Evolutionary conservation across 2,113 vertebrate species (phyloP).

Genomic region (Psophia crepitans): DNA sequence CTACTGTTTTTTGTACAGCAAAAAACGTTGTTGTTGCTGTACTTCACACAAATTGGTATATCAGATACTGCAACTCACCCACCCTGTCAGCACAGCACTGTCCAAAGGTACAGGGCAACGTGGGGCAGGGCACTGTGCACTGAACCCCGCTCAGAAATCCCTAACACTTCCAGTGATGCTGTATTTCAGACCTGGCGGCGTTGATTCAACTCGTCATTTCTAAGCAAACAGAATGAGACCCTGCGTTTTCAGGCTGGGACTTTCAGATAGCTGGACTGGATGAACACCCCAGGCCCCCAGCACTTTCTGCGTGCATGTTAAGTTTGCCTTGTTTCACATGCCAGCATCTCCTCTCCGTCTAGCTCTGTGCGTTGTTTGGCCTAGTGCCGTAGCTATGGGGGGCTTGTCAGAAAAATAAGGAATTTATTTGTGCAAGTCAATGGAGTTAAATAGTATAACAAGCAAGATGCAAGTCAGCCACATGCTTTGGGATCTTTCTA

Average conservation of each 20-base stretch:
- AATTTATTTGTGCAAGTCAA: neutral
- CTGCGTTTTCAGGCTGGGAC: neutral
- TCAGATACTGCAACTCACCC: fast-evolving
- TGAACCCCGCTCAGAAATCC: neutral
- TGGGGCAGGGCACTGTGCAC: neutral
- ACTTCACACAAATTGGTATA: neutral
- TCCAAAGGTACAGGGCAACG: neutral
- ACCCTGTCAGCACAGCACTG: neutral
- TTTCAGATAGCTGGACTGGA: neutral
- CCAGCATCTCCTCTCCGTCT: neutral
- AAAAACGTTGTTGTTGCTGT: neutral
- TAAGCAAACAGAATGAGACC: neutral
- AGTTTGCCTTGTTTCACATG: neutral
- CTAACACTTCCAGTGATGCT: neutral
- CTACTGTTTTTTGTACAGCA: neutral
- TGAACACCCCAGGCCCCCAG: neutral
- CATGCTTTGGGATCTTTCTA: neutral
- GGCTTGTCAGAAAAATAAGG: neutral
- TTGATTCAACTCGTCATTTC: neutral
- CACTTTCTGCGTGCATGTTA: neutral
- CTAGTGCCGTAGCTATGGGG: neutral
- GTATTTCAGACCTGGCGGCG: neutral
- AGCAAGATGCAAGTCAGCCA: neutral
- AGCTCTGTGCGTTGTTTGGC: neutral
- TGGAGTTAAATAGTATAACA: neutral